phyloP scores from a whole-genome alignment of 2,888 invertebrate species.

The Lepidocyrtoides sp. region DNA sequence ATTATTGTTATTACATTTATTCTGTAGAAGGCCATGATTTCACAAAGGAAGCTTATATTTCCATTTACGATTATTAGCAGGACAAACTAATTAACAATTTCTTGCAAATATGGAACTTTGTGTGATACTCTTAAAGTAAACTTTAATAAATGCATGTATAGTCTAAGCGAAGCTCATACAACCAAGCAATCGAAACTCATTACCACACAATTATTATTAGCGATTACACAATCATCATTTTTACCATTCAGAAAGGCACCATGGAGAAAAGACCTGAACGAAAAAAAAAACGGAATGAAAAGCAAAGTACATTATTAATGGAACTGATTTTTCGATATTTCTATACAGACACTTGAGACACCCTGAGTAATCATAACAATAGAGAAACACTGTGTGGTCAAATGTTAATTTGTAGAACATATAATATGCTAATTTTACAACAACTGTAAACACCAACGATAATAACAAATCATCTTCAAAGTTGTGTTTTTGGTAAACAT shows the following conservation, averaged over 20 bases:
- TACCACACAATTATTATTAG: neutral
- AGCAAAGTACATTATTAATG: constrained; percentile 49
- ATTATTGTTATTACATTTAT: too few relatives aligned
- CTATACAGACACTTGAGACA: constrained; percentile 69
- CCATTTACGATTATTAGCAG: too few relatives aligned
- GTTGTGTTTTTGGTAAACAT: too few relatives aligned
- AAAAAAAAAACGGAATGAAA: constrained; percentile 66
- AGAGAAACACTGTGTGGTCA: constrained; percentile 53
- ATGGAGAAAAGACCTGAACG: constrained; percentile 39
- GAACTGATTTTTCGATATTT: constrained; percentile 55
- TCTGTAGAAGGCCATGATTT: constrained; percentile 9
- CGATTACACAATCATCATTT: neutral
- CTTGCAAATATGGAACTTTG: too few relatives aligned
- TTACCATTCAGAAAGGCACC: constrained; percentile 39
- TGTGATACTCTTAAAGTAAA: too few relatives aligned
- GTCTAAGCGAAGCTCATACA: too few relatives aligned
- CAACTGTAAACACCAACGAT: neutral
- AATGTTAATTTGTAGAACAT: neutral
- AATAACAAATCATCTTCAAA: neutral
- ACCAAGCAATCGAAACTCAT: too few relatives aligned
- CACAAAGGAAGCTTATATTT: neutral
- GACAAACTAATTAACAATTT: too few relatives aligned
- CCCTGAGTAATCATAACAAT: constrained; percentile 63
- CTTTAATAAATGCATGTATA: too few relatives aligned
- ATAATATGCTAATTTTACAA: neutral